Percentiles rank a stretch among this genome's conserved stretches.
Conservation (phyloP, 2,113 vertebrate genomes). For the Burhinus oedicnemus region DNA sequence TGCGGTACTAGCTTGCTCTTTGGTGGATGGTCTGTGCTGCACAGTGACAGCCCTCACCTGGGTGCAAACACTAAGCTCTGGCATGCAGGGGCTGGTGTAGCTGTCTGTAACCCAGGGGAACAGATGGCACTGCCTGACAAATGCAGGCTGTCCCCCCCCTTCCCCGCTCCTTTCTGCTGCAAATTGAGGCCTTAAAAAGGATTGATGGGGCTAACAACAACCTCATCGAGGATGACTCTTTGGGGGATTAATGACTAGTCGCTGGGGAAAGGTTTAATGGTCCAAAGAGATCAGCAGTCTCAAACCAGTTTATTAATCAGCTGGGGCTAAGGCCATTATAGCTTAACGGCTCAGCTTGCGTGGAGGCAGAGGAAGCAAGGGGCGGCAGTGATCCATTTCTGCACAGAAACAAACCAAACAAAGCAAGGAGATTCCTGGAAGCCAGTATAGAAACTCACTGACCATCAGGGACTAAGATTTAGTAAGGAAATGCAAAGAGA, state of each 20-base stretch:
- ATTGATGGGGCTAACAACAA: slow-evolving; percentile 44
- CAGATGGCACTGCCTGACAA: slow-evolving; percentile 16
- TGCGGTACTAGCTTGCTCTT: neutral
- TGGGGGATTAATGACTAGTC: slow-evolving; percentile 34
- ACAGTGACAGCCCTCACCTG: neutral
- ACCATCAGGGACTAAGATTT: neutral
- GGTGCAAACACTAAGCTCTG: neutral
- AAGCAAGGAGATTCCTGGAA: neutral
- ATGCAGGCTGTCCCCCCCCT: neutral
- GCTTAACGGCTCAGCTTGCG: neutral
- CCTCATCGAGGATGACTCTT: slow-evolving; percentile 1
- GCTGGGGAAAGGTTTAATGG: slow-evolving; percentile 44
- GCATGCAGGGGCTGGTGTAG: neutral
- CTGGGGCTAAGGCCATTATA: neutral
- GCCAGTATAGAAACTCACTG: neutral
- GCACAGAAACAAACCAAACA: neutral
- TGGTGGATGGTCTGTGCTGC: neutral
- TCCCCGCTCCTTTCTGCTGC: neutral
- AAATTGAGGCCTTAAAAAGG: slow-evolving; percentile 38
- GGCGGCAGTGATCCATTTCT: neutral
- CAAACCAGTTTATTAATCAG: slow-evolving; percentile 56
- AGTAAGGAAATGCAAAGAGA: neutral
- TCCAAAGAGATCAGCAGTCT: slow-evolving; percentile 46
- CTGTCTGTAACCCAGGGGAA: neutral
- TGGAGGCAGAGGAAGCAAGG: neutral